Evolutionary conservation across 2,888 invertebrate genomes (phyloP).

Genomic region (Nymphalis polychloros): DNA sequence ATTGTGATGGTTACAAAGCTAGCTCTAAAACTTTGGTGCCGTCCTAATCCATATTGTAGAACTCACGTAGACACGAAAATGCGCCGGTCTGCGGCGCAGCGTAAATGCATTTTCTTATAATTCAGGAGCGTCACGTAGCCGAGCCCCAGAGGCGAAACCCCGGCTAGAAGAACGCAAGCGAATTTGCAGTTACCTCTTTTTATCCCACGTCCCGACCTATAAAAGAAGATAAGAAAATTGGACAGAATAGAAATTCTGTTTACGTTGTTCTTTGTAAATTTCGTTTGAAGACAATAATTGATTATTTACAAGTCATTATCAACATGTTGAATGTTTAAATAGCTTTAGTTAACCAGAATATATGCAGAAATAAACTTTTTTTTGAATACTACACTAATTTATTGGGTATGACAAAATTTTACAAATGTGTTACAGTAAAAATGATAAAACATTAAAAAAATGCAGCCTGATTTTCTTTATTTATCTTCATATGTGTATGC

Average conservation of each 20-base stretch:
- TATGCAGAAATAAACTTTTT: no score
- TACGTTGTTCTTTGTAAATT: conserved; percentile 34
- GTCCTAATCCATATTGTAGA: conserved; percentile 60
- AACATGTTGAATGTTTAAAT: background rate
- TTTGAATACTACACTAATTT: no score
- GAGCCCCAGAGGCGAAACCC: conserved; percentile 63
- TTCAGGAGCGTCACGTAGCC: conserved; percentile 78
- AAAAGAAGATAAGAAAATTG: conserved; percentile 71
- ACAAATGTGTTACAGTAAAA: no score
- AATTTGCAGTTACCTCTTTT: conserved; percentile 77
- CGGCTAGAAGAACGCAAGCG: conserved; percentile 69
- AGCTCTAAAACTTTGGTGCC: conserved; percentile 46
- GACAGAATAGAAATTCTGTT: conserved; percentile 56
- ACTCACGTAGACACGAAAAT: conserved; percentile 65
- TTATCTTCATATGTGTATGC: background rate
- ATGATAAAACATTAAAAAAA: no score
- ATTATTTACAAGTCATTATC: background rate
- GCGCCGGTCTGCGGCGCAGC: conserved; percentile 59
- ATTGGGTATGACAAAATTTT: no score
- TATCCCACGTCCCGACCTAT: conserved; percentile 67
- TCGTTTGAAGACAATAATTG: background rate
- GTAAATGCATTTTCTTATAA: conserved; percentile 82
- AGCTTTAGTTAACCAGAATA: no score
- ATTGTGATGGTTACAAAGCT: conserved; percentile 37
- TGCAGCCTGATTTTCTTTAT: no score